Conservation (phyloP, 2,888 invertebrate species). For the Drosophila fungiperda region DNA sequence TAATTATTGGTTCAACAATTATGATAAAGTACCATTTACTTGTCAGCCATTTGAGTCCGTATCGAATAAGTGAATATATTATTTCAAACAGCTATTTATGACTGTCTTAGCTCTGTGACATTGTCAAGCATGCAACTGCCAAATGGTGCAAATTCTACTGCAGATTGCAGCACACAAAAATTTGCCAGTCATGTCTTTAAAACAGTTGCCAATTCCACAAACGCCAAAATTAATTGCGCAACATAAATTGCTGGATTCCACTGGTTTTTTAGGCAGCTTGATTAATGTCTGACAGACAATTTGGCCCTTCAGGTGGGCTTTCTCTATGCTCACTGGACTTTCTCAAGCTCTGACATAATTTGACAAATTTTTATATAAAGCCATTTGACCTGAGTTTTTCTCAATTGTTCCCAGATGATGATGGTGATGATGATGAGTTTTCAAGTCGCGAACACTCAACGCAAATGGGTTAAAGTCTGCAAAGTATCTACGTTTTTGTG, state of each 20-base stretch:
- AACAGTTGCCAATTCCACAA: conserved; percentile 37
- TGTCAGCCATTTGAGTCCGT: conserved; percentile 7
- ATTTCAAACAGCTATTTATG: conserved; percentile 28
- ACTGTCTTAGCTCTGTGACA: conserved; percentile 44
- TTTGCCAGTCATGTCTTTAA: conserved; percentile 39
- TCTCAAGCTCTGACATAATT: conserved; percentile 47
- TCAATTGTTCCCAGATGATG: conserved; percentile 29
- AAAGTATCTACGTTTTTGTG: neutral
- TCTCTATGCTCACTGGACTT: conserved; percentile 5
- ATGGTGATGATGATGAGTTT: conserved; percentile 25
- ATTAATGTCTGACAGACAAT: conserved; percentile 70
- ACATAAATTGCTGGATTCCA: conserved; percentile 50
- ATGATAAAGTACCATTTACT: conserved; percentile 25
- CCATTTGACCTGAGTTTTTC: conserved; percentile 30
- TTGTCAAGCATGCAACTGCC: conserved; percentile 38
- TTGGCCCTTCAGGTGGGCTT: conserved; percentile 32
- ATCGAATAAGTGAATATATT: neutral
- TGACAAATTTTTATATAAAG: conserved; percentile 65
- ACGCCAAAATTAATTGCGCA: conserved; percentile 58
- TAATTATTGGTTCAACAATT: conserved; percentile 26
- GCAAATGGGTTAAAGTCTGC: conserved; percentile 63
- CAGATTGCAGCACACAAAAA: conserved; percentile 49
- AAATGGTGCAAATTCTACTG: conserved; percentile 62
- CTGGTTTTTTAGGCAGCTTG: conserved; percentile 38
- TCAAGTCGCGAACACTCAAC: conserved; percentile 32